These are phyloP conservation scores for Dendrocopos noguchii DNA, from an alignment of 2,113 vertebrate genomes.

Conservation along the genomic window DNA sequence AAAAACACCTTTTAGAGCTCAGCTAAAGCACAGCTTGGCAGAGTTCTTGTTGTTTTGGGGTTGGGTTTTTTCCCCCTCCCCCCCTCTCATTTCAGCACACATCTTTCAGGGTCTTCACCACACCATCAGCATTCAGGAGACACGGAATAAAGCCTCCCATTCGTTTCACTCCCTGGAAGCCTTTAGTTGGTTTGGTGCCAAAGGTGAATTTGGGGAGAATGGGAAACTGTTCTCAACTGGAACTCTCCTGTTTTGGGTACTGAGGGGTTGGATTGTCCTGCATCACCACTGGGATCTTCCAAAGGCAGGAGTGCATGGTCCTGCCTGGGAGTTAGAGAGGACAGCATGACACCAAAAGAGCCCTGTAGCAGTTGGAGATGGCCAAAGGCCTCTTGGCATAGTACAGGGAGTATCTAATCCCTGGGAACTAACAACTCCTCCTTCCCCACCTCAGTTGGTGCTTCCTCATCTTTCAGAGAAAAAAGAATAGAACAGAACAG, in stretches of 20 bases:
- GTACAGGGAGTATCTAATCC: background rate
- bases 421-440: background rate
- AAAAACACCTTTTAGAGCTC: slow-evolving; percentile 69
- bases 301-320: background rate
- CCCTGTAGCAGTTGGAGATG: background rate
- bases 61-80: too few relatives aligned
- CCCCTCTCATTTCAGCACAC: background rate
- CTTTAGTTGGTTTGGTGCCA: background rate
- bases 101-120: background rate
- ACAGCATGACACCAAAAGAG: background rate
- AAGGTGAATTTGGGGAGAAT: background rate
- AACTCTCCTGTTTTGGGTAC: background rate
- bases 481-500: background rate
- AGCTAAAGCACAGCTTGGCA: slow-evolving; percentile 43
- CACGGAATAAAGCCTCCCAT: background rate
- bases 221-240: background rate
- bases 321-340: background rate
- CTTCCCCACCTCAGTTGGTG: background rate
- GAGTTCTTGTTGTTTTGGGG: background rate
- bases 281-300: background rate
- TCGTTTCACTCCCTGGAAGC: background rate
- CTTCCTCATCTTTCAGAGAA: background rate
- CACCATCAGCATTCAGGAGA: background rate
- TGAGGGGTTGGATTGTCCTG: background rate
- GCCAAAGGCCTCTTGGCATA: background rate